Conservation (phyloP, 2,797 vertebrate species). For the Pseudochirops cupreus region DNA sequence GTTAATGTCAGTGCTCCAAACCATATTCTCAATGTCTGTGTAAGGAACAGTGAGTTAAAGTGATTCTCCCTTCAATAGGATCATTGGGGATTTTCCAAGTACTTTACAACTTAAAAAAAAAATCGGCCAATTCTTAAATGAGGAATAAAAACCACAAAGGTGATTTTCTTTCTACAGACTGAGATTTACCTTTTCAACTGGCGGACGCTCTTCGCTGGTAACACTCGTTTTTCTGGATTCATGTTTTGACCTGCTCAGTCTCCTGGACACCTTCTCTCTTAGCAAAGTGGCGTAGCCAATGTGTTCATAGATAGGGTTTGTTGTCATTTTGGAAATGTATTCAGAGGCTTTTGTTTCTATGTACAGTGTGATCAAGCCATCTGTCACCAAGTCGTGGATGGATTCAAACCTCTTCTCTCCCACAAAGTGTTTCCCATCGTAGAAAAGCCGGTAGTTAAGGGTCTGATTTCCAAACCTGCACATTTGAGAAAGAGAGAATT, state of each 20-base stretch:
- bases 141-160: accelerated
- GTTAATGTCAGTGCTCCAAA: neutral
- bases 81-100: neutral
- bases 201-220: conserved; percentile 88
- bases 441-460: conserved; percentile 97
- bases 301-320: conserved; percentile 98
- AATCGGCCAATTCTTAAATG: neutral
- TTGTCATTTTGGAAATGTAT: conserved; percentile 99
- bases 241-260: conserved; percentile 90
- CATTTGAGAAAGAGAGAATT: conserved; percentile 16
- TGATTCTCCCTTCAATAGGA: neutral
- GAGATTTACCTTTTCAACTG: conserved; percentile 90
- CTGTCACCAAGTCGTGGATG: conserved; percentile 97
- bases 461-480: conserved; percentile 96
- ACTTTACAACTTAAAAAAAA: neutral
- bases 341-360: conserved; percentile 99
- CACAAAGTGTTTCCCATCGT: conserved; percentile 99
- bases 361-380: conserved; percentile 97
- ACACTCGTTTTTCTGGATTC: conserved; percentile 93
- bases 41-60: neutral
- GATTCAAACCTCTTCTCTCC: conserved; percentile 99
- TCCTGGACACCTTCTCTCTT: conserved; percentile 93
- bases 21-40: neutral
- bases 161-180: accelerated
- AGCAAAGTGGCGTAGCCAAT: conserved; percentile 96